phyloP scores from a whole-genome alignment of 2,113 vertebrate species.

The Misgurnus anguillicaudatus region DNA sequence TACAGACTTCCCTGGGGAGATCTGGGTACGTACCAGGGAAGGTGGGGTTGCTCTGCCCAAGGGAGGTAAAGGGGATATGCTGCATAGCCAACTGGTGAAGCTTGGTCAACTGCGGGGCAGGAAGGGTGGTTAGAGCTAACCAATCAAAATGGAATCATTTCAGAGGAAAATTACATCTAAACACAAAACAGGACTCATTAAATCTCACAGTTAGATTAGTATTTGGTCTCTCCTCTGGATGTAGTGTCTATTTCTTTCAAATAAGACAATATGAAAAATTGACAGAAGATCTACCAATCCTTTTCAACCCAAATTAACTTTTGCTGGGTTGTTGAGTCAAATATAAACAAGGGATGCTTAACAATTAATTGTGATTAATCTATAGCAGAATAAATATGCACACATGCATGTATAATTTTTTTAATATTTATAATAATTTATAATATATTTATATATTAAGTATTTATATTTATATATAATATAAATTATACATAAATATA shows the following conservation, averaged over 20 bases:
- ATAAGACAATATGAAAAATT: slow-evolving; percentile 7
- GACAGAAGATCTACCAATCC: too few relatives aligned
- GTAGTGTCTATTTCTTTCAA: slow-evolving; percentile 1
- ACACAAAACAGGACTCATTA: slow-evolving; percentile 74
- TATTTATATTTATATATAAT: too few relatives aligned
- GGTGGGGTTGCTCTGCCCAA: slow-evolving; percentile 98
- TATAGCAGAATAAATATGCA: too few relatives aligned
- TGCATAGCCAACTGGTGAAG: slow-evolving; percentile 99
- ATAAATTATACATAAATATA: too few relatives aligned
- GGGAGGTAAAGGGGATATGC: slow-evolving; percentile 96
- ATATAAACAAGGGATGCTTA: too few relatives aligned
- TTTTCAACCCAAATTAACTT: too few relatives aligned
- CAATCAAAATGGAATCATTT: slow-evolving; percentile 94
- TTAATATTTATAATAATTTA: too few relatives aligned
- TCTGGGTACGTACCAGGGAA: slow-evolving; percentile 98
- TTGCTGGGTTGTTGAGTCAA: too few relatives aligned
- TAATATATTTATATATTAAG: too few relatives aligned
- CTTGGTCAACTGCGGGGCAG: slow-evolving; percentile 99
- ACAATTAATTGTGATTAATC: too few relatives aligned
- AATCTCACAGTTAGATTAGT: slow-evolving; percentile 64
- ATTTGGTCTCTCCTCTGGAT: slow-evolving; percentile 30
- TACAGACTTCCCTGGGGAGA: slow-evolving; percentile 84
- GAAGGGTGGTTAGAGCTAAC: slow-evolving; percentile 98
- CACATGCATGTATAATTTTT: too few relatives aligned
- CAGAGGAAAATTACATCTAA: slow-evolving; percentile 87